Evolutionary conservation across 2,797 vertebrate genomes (phyloP).

Genomic region (Poeciliopsis turneri): DNA sequence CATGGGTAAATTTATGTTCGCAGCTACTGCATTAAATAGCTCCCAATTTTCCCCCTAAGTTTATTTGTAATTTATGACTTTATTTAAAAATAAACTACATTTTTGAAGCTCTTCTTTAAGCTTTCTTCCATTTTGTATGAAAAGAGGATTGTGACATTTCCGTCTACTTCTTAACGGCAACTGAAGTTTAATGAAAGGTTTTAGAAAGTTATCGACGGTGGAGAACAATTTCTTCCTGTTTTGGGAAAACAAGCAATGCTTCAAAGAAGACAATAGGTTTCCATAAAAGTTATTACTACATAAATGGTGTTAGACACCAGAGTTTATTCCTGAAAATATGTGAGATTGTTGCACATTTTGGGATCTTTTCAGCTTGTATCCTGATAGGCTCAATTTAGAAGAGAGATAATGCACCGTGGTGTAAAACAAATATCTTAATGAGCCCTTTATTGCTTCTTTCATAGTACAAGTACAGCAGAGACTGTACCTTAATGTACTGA

Average conservation of each 20-base stretch:
- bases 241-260: background rate
- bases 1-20: background rate
- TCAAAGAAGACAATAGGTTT: background rate
- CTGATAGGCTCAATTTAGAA: background rate
- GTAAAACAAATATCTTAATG: background rate
- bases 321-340: background rate
- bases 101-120: too few species aligned
- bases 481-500: constrained; percentile 52
- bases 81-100: background rate
- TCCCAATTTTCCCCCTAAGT: background rate
- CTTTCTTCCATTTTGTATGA: background rate
- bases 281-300: background rate
- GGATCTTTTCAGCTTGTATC: background rate
- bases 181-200: background rate
- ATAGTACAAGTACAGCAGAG: background rate
- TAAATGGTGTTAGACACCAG: background rate
- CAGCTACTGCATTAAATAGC: background rate
- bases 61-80: background rate
- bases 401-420: background rate
- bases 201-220: background rate
- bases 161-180: background rate
- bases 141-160: background rate
- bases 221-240: background rate
- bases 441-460: background rate
- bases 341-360: background rate